A percentile compares a stretch with the other conserved stretches of the same genome.
Evolutionary conservation across 2,797 vertebrate genomes (phyloP).

Genomic region (Notolabrus celidotus): DNA sequence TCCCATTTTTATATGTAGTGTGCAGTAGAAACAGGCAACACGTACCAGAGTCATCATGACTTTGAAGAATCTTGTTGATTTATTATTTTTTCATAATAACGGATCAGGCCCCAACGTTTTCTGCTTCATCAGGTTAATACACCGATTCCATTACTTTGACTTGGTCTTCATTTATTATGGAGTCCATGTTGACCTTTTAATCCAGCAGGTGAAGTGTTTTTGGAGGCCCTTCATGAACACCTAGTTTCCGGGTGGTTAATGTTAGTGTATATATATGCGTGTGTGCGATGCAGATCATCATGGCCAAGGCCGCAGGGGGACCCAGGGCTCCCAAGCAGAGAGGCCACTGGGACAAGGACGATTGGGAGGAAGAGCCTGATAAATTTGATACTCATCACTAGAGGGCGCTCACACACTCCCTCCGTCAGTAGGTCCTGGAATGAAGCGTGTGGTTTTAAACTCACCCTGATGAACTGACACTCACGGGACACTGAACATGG

Average conservation of each 20-base stretch:
- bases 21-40: too few species aligned
- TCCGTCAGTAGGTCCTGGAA: conserved; percentile 79
- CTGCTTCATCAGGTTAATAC: not conserved
- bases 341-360: conserved; percentile 95
- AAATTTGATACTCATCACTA: conserved; percentile 88
- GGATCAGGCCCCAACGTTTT: too few species aligned
- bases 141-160: not conserved
- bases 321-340: conserved; percentile 91
- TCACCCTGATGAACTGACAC: conserved; percentile 61
- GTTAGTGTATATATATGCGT: conserved; percentile 49
- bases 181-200: not conserved
- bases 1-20: too few species aligned
- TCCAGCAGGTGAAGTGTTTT: not conserved
- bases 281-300: conserved; percentile 90
- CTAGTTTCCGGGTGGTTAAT: conserved; percentile 28
- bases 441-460: conserved; percentile 66
- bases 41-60: too few species aligned
- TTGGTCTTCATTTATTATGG: not conserved
- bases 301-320: conserved; percentile 95
- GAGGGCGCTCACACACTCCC: conserved; percentile 55
- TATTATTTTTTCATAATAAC: too few species aligned
- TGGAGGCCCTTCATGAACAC: not conserved
- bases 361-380: conserved; percentile 90
- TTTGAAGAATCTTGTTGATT: too few species aligned
- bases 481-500: conserved; percentile 27